Evolutionary conservation across 2,888 invertebrate genomes (phyloP).

Genomic region (Kuschelorhynchus macadamiae): DNA sequence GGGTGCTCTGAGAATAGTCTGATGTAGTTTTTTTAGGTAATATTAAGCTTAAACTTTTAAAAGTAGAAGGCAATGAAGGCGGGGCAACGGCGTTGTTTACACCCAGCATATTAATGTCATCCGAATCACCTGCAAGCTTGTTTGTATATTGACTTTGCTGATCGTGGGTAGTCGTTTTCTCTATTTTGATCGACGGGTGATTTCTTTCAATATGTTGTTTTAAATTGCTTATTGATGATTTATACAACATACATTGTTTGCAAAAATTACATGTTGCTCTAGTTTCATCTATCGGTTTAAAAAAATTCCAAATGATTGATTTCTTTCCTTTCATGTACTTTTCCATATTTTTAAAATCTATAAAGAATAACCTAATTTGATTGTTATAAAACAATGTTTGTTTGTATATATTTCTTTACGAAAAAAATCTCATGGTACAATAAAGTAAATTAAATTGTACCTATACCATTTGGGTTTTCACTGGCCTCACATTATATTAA

Average conservation of each 20-base stretch:
- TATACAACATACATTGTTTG: neutral
- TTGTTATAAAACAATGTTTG: too few relatives aligned
- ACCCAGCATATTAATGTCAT: too few relatives aligned
- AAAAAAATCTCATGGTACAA: too few relatives aligned
- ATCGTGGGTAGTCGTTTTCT: too few relatives aligned
- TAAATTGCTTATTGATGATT: neutral
- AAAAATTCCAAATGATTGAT: neutral
- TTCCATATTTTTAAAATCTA: neutral
- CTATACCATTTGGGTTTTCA: too few relatives aligned
- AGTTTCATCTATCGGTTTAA: neutral
- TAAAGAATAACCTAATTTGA: too few relatives aligned
- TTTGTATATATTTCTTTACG: too few relatives aligned
- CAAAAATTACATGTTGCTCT: neutral
- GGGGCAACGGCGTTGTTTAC: neutral
- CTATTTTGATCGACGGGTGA: neutral
- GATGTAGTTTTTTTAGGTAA: neutral
- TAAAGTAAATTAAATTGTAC: too few relatives aligned
- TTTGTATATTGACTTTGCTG: too few relatives aligned
- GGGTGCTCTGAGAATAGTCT: neutral
- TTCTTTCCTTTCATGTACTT: neutral
- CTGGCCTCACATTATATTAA: too few relatives aligned
- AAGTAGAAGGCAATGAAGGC: neutral
- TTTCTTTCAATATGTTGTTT: conserved; percentile 1
- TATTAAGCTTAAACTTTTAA: too few relatives aligned
- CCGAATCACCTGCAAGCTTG: too few relatives aligned